Evolutionary conservation across 1,140 invertebrate species (phyloP).

Genomic region (Phenacoccus solenopsis): DNA sequence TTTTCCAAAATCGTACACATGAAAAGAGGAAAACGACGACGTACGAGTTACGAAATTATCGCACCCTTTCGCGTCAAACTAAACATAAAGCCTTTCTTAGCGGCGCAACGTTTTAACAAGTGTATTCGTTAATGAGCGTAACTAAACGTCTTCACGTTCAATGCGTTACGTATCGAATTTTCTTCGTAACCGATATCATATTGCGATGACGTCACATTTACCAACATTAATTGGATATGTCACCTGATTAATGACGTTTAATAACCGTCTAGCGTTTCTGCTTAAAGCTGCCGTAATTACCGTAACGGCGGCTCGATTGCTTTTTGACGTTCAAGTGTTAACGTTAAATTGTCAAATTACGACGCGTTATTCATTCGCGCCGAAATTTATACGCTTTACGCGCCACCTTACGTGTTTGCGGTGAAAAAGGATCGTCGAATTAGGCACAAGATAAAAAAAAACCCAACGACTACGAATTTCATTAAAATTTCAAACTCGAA

Average conservation of each 20-base stretch:
- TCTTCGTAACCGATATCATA: constrained; percentile 16
- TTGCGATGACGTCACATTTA: constrained; percentile 15
- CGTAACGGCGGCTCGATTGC: not conserved
- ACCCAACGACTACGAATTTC: too few relatives aligned
- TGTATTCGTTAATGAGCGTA: constrained; percentile 15
- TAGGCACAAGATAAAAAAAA: too few relatives aligned
- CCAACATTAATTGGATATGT: constrained; percentile 18
- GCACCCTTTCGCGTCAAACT: not conserved
- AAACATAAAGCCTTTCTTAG: not conserved
- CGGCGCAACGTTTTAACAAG: not conserved
- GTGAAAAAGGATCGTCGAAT: not conserved
- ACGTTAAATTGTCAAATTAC: constrained; percentile 11
- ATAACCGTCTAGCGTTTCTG: constrained; percentile 12
- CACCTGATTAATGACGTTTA: constrained; percentile 12
- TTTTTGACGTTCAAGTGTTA: constrained; percentile 1
- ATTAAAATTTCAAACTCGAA: not conserved
- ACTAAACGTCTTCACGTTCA: constrained; percentile 15
- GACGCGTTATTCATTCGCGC: not conserved
- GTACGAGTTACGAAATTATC: not conserved
- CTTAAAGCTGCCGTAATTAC: not conserved
- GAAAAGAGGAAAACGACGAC: not conserved
- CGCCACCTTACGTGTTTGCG: not conserved
- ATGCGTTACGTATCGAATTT: constrained; percentile 9
- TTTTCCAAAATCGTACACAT: too few relatives aligned
- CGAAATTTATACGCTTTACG: not conserved